Conservation (phyloP, 2,113 vertebrate species). For the Hucho hucho region DNA sequence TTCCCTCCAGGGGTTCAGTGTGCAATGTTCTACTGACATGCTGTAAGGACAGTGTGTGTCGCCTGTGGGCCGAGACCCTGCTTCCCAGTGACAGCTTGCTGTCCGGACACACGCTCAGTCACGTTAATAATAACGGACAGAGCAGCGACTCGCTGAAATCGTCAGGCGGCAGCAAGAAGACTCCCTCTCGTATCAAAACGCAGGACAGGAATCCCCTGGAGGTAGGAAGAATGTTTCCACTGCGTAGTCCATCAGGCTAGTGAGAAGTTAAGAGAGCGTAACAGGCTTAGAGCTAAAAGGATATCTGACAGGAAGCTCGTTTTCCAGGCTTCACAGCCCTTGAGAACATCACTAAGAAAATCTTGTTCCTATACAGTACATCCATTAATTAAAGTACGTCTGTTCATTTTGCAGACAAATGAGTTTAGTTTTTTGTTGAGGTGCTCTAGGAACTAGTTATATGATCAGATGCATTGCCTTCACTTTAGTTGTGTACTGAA, state of each 20-base stretch:
- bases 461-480: too few relatives aligned
- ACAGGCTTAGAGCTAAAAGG: neutral
- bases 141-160: constrained; percentile 51
- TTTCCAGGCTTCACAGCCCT: neutral
- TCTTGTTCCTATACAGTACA: neutral
- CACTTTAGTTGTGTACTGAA: too few relatives aligned
- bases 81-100: constrained; percentile 90
- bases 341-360: neutral
- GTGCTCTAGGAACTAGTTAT: too few relatives aligned
- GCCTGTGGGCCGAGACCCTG: constrained; percentile 95
- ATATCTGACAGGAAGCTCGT: neutral
- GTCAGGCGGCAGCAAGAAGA: constrained; percentile 71
- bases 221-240: constrained; percentile 63
- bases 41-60: constrained; percentile 97
- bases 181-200: constrained; percentile 74
- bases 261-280: constrained; percentile 24
- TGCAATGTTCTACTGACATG: constrained; percentile 95
- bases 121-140: constrained; percentile 65
- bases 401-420: neutral
- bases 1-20: constrained; percentile 81
- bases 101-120: constrained; percentile 65
- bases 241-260: neutral
- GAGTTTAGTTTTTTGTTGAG: too few relatives aligned
- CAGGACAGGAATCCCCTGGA: constrained; percentile 75
- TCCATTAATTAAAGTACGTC: too few relatives aligned